Evolutionary conservation across 1,140 invertebrate species (phyloP).

Genomic region (Doryteuthis pealeii): DNA sequence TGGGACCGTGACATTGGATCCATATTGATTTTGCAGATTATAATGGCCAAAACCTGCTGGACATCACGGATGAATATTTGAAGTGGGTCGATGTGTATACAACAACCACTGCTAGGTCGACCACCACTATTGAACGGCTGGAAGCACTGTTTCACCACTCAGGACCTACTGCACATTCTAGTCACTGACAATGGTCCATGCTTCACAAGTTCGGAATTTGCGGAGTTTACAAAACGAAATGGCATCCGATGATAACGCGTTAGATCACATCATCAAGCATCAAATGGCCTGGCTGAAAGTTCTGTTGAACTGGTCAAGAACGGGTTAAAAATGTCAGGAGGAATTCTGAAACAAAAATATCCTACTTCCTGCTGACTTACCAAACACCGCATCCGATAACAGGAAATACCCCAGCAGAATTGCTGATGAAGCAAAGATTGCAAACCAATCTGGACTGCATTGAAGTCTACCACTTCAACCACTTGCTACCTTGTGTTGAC

Average conservation of each 20-base stretch:
- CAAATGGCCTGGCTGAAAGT: too few species aligned
- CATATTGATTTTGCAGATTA: conserved; percentile 60
- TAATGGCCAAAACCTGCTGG: conserved; percentile 47
- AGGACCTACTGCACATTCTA: conserved; percentile 25
- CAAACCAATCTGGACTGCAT: conserved; percentile 13
- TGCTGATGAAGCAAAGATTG: conserved; percentile 17
- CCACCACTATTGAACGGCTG: conserved; percentile 30
- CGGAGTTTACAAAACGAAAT: too few species aligned
- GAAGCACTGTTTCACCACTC: conserved; percentile 35
- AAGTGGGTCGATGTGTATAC: conserved; percentile 62
- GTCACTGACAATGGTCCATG: too few species aligned
- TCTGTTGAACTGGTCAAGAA: conserved; percentile 14
- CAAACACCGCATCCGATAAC: conserved; percentile 25
- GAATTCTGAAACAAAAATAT: conserved; percentile 17
- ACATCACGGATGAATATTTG: conserved; percentile 60
- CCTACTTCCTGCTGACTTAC: conserved; percentile 19
- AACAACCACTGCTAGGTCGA: conserved; percentile 27
- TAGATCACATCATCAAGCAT: too few species aligned
- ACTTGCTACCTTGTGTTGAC: too few species aligned
- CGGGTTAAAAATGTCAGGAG: conserved; percentile 38
- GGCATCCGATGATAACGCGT: too few species aligned
- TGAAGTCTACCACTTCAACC: too few species aligned
- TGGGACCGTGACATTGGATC: conserved; percentile 43
- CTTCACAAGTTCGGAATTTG: too few species aligned
- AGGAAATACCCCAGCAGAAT: conserved; percentile 18